Percentiles rank a stretch among this genome's conserved stretches.
Evolutionary conservation across 2,113 vertebrate genomes (phyloP).

Genomic region (Otolemur garnettii): DNA sequence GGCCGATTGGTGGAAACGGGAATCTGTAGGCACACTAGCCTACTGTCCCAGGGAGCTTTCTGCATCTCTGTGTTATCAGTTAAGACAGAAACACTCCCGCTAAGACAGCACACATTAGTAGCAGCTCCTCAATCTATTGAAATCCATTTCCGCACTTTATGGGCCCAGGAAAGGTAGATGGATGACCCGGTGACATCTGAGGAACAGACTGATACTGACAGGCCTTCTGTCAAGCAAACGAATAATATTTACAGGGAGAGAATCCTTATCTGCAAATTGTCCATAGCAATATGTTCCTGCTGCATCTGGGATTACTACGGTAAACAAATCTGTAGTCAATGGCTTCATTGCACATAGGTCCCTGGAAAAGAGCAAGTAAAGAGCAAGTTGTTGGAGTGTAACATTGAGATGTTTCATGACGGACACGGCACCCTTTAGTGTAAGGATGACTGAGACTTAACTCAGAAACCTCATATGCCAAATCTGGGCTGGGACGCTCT

Average conservation of each 20-base stretch:
- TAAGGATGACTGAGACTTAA: fast-evolving
- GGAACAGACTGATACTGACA: fast-evolving
- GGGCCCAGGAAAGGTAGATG: neutral
- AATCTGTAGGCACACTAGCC: fast-evolving
- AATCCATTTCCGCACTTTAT: too few relatives aligned
- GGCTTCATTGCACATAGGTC: neutral
- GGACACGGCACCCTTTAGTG: too few relatives aligned
- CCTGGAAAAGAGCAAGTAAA: neutral
- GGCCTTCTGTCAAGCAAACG: neutral
- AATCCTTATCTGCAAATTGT: neutral
- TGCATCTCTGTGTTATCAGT: fast-evolving
- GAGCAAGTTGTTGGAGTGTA: neutral
- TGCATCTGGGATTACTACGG: neutral
- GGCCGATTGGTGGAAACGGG: fast-evolving
- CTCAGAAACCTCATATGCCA: fast-evolving
- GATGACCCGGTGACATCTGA: neutral
- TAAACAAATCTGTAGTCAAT: neutral
- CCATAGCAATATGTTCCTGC: neutral
- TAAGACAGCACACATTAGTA: neutral
- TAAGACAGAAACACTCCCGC: neutral
- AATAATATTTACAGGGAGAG: fast-evolving
- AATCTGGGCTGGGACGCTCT: neutral
- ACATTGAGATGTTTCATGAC: neutral
- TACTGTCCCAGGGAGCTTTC: fast-evolving
- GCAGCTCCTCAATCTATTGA: neutral